Evolutionary conservation across 2,113 vertebrate genomes (phyloP).

Genomic region (Takifugu flavidus): DNA sequence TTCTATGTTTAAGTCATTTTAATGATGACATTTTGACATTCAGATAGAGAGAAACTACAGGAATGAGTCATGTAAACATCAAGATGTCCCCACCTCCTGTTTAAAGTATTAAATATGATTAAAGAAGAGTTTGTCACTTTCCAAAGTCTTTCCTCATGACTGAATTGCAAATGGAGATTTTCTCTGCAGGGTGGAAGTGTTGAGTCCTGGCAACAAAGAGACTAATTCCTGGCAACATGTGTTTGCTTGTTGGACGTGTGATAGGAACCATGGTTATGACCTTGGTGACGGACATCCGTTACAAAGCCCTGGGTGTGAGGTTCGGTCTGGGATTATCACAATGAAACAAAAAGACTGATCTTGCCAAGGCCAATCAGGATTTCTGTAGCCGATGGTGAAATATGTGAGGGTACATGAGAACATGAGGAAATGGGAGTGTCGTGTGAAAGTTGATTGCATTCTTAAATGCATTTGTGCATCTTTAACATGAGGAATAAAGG

Average conservation of each 20-base stretch:
- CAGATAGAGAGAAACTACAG: too few species aligned
- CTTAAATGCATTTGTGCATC: constrained; percentile 9
- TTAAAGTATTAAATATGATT: too few species aligned
- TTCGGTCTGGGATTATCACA: constrained; percentile 36
- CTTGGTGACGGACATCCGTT: constrained; percentile 38
- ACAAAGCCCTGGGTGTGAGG: constrained; percentile 38
- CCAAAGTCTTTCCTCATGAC: too few species aligned
- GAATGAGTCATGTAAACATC: too few species aligned
- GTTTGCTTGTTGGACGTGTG: constrained; percentile 51
- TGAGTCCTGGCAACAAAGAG: constrained; percentile 16
- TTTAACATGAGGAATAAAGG: not conserved
- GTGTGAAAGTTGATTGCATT: not conserved
- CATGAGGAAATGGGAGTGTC: constrained; percentile 9
- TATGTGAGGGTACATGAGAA: constrained; percentile 23
- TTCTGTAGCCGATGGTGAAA: constrained; percentile 15
- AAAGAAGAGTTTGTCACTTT: not conserved
- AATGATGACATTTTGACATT: too few species aligned
- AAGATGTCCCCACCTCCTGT: too few species aligned
- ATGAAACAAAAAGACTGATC: constrained; percentile 38
- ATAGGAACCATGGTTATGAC: constrained; percentile 65
- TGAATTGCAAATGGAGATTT: not conserved
- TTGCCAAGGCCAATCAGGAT: constrained; percentile 41
- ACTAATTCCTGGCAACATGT: constrained; percentile 45
- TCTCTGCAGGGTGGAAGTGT: constrained; percentile 19
- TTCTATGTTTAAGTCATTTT: too few species aligned